phyloP scores from a whole-genome alignment of 2,797 vertebrate genomes.

The Lepilemur ruficaudatus region DNA sequence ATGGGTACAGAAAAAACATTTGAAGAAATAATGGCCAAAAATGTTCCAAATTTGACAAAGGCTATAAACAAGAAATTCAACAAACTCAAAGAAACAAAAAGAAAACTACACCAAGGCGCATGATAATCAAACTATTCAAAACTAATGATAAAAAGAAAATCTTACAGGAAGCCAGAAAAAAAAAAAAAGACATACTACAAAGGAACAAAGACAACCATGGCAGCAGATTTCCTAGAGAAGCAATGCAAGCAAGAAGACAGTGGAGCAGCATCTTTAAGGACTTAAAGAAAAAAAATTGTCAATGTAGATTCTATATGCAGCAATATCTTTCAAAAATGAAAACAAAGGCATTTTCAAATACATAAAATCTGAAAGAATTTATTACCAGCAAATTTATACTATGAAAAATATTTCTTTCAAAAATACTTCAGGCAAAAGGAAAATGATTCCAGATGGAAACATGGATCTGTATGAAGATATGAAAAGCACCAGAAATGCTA shows the following conservation, averaged over 20 bases:
- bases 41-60: neutral
- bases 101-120: neutral
- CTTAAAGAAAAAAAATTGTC: neutral
- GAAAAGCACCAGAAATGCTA: neutral
- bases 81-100: conserved; percentile 6
- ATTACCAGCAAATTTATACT: neutral
- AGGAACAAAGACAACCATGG: neutral
- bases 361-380: neutral
- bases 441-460: conserved; percentile 21
- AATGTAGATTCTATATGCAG: neutral
- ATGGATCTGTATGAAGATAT: neutral
- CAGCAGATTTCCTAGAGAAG: neutral
- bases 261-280: neutral
- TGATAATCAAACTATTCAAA: neutral
- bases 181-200: neutral
- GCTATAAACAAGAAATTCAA: neutral
- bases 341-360: neutral
- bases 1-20: neutral
- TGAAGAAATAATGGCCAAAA: neutral
- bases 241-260: neutral
- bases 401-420: neutral
- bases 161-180: neutral
- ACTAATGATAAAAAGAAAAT: neutral
- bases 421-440: neutral
- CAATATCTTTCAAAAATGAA: conserved; percentile 5